These are phyloP conservation scores for Megaceryle maxima DNA, from an alignment of 2,113 vertebrate genomes.

Conservation along the genomic window DNA sequence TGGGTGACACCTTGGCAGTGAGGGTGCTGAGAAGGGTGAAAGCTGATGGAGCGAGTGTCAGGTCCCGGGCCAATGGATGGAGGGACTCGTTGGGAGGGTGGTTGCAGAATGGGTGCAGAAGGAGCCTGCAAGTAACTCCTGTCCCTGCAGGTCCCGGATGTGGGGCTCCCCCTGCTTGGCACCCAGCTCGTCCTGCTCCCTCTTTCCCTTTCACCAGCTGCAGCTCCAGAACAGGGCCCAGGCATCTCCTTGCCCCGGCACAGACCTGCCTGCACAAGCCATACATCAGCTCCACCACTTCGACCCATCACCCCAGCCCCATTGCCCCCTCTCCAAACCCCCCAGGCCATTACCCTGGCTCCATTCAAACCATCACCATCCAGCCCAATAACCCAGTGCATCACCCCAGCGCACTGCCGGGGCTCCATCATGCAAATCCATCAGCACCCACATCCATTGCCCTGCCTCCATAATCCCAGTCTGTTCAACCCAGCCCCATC, in stretches of 20 bases:
- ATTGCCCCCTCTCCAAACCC: background rate
- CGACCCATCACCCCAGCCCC: background rate
- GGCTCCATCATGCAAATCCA: background rate
- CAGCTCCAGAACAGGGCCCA: fast-evolving
- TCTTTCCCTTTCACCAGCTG: background rate
- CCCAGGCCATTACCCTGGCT: background rate
- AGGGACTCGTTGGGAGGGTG: fast-evolving
- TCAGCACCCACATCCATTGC: too few relatives aligned
- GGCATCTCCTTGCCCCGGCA: fast-evolving
- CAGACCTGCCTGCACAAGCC: fast-evolving
- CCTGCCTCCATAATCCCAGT: background rate
- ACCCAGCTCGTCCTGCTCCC: fast-evolving
- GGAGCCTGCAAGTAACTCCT: fast-evolving
- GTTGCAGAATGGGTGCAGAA: background rate
- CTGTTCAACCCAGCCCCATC: background rate
- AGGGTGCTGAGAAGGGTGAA: background rate
- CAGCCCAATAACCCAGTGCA: too few relatives aligned
- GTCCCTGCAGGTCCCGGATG: fast-evolving
- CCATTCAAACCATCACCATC: background rate
- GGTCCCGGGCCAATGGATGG: fast-evolving
- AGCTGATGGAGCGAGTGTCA: fast-evolving
- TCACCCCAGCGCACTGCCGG: too few relatives aligned
- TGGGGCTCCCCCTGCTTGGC: background rate
- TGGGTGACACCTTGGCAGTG: background rate
- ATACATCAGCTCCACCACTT: background rate